Conservation (phyloP, 2,797 vertebrate genomes). For the Spizella passerina region DNA sequence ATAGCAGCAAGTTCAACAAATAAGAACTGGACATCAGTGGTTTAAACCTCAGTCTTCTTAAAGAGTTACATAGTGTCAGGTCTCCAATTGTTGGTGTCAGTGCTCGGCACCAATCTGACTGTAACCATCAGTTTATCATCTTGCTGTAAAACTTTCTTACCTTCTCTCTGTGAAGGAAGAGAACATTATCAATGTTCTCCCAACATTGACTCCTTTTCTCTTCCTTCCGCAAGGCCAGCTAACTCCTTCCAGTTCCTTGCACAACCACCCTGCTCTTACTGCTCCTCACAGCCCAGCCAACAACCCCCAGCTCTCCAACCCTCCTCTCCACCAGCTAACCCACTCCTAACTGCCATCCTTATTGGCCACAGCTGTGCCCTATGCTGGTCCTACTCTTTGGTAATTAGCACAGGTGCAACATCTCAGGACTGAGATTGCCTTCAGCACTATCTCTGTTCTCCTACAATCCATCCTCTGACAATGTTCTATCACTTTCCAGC, state of each 20-base stretch:
- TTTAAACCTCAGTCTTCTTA: background rate
- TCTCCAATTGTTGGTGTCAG: rapidly evolving
- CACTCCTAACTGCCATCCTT: background rate
- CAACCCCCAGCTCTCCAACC: background rate
- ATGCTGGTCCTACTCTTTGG: background rate
- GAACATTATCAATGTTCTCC: no score
- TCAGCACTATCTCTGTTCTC: background rate
- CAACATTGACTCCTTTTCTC: background rate
- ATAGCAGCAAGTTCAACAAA: background rate
- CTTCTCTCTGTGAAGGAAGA: background rate
- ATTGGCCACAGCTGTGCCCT: background rate
- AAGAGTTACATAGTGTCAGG: background rate
- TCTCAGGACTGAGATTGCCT: background rate
- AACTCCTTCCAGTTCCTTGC: background rate
- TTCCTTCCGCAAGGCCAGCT: background rate
- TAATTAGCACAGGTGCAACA: background rate
- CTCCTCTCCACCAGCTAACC: background rate
- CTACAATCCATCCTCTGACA: background rate
- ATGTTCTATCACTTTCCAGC: background rate
- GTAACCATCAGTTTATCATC: background rate
- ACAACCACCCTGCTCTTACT: rapidly evolving
- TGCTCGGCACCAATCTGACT: background rate
- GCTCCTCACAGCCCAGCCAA: background rate
- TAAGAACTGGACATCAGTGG: background rate
- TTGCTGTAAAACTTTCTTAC: background rate